These are phyloP conservation scores for Coendou prehensilis DNA, from an alignment of 2,797 vertebrate species.

Conservation along the genomic window DNA sequence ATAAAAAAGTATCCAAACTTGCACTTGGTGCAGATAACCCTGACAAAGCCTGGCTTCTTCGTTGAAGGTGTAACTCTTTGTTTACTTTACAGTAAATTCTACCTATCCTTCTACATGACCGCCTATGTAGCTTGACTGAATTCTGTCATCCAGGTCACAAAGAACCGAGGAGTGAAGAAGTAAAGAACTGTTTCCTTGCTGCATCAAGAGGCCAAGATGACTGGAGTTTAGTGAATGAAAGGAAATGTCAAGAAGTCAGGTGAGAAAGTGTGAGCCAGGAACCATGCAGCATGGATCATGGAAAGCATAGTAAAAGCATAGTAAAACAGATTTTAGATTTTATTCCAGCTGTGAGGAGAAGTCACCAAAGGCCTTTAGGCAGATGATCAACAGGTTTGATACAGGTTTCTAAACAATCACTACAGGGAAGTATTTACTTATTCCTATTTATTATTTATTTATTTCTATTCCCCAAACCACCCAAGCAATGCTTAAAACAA, in stretches of 20 bases:
- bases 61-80: not conserved
- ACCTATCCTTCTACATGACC: not conserved
- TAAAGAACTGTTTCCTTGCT: not conserved
- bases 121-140: not conserved
- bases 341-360: not conserved
- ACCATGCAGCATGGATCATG: not conserved
- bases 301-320: fast-evolving
- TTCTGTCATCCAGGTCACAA: not conserved
- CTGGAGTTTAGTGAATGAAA: not conserved
- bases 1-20: not conserved
- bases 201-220: not conserved
- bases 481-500: not conserved
- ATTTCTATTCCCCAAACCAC: not conserved
- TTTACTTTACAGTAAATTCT: not conserved
- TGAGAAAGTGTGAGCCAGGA: not conserved
- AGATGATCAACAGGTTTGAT: not conserved
- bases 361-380: not conserved
- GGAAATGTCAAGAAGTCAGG: not conserved
- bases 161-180: not conserved
- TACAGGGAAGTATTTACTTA: not conserved
- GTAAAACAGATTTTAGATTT: not conserved
- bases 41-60: not conserved
- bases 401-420: not conserved
- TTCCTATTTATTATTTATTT: not conserved
- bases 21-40: not conserved